These are phyloP conservation scores for Ascaphus truei DNA, from an alignment of 2,113 vertebrate genomes.

Conservation along the genomic window DNA sequence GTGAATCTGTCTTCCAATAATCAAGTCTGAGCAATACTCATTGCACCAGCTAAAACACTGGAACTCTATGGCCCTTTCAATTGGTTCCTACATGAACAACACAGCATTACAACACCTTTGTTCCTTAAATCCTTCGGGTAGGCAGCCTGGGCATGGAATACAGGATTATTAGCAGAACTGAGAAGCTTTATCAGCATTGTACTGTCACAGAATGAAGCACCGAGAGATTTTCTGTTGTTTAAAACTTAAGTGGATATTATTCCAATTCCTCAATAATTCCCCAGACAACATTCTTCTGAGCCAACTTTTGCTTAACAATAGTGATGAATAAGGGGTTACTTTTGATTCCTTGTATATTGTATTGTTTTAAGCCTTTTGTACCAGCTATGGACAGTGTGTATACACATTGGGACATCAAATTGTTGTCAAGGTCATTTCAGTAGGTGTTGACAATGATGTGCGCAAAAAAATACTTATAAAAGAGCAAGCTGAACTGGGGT, in stretches of 20 bases:
- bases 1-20: background rate
- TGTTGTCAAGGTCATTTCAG: conserved; percentile 30
- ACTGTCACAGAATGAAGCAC: conserved; percentile 29
- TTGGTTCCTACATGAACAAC: conserved; percentile 19
- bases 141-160: conserved; percentile 26
- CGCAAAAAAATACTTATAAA: conserved; percentile 1
- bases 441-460: conserved; percentile 17
- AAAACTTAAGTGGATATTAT: conserved; percentile 36
- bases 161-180: conserved; percentile 32
- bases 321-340: conserved; percentile 9
- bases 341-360: conserved; percentile 19
- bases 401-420: conserved; percentile 29
- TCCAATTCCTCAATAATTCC: conserved; percentile 32
- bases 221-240: conserved; percentile 38
- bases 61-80: conserved; percentile 11
- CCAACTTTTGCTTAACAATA: conserved; percentile 21
- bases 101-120: conserved; percentile 23
- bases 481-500: background rate
- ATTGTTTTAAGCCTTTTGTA: conserved; percentile 18
- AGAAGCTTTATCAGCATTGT: conserved; percentile 34
- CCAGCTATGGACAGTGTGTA: background rate
- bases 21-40: background rate
- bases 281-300: conserved; percentile 22
- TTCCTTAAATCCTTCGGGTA: conserved; percentile 33
- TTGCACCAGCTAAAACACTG: conserved; percentile 1